These are phyloP conservation scores for Drosophila tanythrix DNA, from an alignment of 2,888 invertebrate genomes.

Conservation along the genomic window DNA sequence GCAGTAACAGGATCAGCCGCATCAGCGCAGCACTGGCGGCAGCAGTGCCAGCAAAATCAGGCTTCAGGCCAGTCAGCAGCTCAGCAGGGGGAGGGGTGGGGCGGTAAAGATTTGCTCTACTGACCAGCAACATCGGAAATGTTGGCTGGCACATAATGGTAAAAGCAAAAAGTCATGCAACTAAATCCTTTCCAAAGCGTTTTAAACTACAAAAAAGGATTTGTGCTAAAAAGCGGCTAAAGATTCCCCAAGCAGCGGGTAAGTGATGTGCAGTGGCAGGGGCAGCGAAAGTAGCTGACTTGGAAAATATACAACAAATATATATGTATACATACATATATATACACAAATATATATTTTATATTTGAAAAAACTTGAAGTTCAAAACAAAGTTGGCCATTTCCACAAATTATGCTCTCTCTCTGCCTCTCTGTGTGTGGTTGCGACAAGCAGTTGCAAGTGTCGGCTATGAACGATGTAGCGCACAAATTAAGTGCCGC, in stretches of 20 bases:
- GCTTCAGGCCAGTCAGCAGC: slow-evolving; percentile 46
- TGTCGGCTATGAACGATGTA: slow-evolving; percentile 36
- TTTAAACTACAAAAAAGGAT: slow-evolving; percentile 75
- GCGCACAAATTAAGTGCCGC: slow-evolving; percentile 40
- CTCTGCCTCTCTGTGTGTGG: background rate
- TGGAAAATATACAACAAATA: slow-evolving; percentile 10
- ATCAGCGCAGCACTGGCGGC: slow-evolving; percentile 49
- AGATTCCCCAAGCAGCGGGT: slow-evolving; percentile 36
- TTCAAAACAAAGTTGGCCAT: background rate
- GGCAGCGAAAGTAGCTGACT: slow-evolving; percentile 33
- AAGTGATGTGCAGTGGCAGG: slow-evolving; percentile 7
- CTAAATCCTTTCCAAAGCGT: slow-evolving; percentile 77
- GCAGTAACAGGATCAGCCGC: slow-evolving; percentile 50
- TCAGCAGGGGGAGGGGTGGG: background rate
- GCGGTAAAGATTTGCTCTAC: background rate
- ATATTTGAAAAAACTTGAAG: background rate
- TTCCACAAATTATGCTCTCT: background rate
- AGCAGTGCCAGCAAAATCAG: slow-evolving; percentile 18
- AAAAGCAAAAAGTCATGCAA: slow-evolving; percentile 76
- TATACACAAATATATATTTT: background rate
- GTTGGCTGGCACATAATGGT: slow-evolving; percentile 52
- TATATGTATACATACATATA: background rate
- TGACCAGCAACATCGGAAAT: slow-evolving; percentile 50
- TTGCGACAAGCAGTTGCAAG: background rate
- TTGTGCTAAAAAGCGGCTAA: slow-evolving; percentile 71